Percentiles rank a stretch among this genome's conserved stretches.
phyloP scores from a whole-genome alignment of 2,113 vertebrate genomes.

The Nothocercus nigrocapillus region DNA sequence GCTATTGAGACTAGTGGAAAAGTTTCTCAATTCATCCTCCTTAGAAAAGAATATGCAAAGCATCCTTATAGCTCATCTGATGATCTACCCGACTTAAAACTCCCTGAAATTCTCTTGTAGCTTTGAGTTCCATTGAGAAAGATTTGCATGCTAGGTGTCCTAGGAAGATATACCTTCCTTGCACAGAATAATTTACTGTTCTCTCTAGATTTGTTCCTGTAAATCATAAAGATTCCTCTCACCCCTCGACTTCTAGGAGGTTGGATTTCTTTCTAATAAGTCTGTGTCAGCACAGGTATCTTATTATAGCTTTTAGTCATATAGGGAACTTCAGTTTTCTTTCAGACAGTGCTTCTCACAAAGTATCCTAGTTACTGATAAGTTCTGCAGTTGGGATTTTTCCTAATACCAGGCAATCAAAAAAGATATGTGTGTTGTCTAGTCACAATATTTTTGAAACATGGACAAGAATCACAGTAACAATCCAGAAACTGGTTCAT shows the following conservation, averaged over 20 bases:
- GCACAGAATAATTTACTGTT: not conserved
- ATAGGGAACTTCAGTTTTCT: not conserved
- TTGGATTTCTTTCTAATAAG: not conserved
- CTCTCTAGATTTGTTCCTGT: not conserved
- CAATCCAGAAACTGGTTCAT: not conserved
- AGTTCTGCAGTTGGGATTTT: not conserved
- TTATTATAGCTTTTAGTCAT: not conserved
- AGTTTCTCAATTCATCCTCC: not conserved
- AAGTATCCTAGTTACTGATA: not conserved
- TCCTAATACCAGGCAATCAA: not conserved
- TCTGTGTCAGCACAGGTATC: not conserved
- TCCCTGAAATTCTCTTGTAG: not conserved
- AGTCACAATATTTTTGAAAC: not conserved
- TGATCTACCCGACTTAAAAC: not conserved
- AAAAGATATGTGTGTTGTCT: not conserved
- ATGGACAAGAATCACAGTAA: not conserved
- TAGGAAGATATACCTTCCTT: not conserved
- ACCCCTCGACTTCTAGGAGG: not conserved
- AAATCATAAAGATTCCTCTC: not conserved
- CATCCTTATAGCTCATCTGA: not conserved
- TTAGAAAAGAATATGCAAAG: not conserved
- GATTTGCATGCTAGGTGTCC: not conserved
- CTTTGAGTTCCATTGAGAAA: not conserved
- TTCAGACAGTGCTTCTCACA: not conserved
- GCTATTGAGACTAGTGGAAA: not conserved